A percentile compares a stretch with the other conserved stretches of the same genome.
Conservation (phyloP, 2,797 vertebrate genomes). For the Tolypeutes matacus region DNA sequence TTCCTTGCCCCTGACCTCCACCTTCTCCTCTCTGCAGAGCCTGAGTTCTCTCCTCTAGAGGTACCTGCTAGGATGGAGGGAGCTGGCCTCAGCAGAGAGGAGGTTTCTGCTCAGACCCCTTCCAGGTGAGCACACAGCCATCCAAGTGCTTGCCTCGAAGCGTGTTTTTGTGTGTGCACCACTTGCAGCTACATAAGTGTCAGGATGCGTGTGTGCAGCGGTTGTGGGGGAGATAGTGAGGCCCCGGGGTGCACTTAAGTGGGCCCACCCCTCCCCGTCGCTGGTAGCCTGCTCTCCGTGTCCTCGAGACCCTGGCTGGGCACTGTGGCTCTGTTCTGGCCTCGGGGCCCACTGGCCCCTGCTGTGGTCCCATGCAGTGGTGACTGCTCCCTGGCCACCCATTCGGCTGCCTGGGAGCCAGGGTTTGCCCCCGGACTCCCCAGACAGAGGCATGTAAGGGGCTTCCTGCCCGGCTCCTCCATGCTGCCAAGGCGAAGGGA, state of each 20-base stretch:
- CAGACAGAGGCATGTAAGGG: slow-evolving; percentile 61
- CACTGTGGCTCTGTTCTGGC: slow-evolving; percentile 38
- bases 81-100: slow-evolving; percentile 35
- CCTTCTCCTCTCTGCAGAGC: slow-evolving; percentile 32
- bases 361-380: background rate
- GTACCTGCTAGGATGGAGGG: slow-evolving; percentile 6
- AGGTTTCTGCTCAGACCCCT: background rate
- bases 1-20: background rate
- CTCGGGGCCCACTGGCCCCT: slow-evolving; percentile 51
- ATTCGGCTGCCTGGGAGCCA: slow-evolving; percentile 51
- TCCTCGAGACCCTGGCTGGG: slow-evolving; percentile 20
- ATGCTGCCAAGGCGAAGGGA: slow-evolving; percentile 74
- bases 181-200: fast-evolving
- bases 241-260: background rate
- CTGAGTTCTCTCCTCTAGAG: background rate
- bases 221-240: background rate
- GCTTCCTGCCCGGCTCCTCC: slow-evolving; percentile 72
- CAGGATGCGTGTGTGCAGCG: background rate
- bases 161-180: background rate
- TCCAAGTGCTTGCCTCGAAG: background rate
- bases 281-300: background rate
- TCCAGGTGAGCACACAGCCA: slow-evolving; percentile 2
- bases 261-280: fast-evolving
- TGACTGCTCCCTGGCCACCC: slow-evolving; percentile 65
- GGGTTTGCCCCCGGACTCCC: slow-evolving; percentile 55